These are phyloP conservation scores for Patella pellucida DNA, from an alignment of 2,888 invertebrate genomes.

Conservation along the genomic window DNA sequence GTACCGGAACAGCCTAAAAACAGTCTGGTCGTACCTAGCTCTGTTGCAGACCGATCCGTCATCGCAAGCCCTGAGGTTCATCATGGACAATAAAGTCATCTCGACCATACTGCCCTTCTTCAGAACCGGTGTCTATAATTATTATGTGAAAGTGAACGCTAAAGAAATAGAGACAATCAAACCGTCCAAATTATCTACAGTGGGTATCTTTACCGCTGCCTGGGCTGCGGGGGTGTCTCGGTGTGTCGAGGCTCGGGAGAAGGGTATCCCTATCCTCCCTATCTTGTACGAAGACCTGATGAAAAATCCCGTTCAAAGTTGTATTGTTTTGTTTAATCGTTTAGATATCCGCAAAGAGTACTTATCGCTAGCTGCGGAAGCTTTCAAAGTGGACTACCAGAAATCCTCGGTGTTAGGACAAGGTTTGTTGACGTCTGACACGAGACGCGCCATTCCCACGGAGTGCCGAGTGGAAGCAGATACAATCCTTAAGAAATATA, in stretches of 20 bases:
- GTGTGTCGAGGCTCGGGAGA: conserved; percentile 49
- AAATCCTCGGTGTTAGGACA: conserved; percentile 42
- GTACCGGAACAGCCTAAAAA: conserved; percentile 61
- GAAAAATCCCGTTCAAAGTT: conserved; percentile 53
- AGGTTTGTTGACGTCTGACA: conserved; percentile 40
- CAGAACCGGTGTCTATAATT: conserved; percentile 46
- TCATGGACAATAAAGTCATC: conserved; percentile 53
- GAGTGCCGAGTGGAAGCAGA: conserved; percentile 57
- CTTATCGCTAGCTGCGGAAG: conserved; percentile 50
- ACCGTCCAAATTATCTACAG: conserved; percentile 45
- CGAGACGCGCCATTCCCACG: conserved; percentile 44
- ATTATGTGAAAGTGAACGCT: conserved; percentile 50
- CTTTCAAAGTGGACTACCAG: conserved; percentile 54
- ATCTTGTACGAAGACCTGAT: conserved; percentile 63
- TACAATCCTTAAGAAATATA: conserved; percentile 53
- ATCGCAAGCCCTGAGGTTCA: conserved; percentile 47
- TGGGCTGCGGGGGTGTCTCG: conserved; percentile 58
- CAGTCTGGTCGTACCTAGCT: conserved; percentile 54
- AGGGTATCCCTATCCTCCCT: conserved; percentile 51
- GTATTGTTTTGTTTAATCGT: conserved; percentile 51
- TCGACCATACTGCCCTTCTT: conserved; percentile 55
- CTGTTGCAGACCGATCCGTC: conserved; percentile 51
- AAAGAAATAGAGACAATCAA: conserved; percentile 42
- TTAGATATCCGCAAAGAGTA: conserved; percentile 56
- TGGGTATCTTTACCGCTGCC: conserved; percentile 53